phyloP scores from a whole-genome alignment of 2,888 invertebrate species.

The Drosophila fungiperda region DNA sequence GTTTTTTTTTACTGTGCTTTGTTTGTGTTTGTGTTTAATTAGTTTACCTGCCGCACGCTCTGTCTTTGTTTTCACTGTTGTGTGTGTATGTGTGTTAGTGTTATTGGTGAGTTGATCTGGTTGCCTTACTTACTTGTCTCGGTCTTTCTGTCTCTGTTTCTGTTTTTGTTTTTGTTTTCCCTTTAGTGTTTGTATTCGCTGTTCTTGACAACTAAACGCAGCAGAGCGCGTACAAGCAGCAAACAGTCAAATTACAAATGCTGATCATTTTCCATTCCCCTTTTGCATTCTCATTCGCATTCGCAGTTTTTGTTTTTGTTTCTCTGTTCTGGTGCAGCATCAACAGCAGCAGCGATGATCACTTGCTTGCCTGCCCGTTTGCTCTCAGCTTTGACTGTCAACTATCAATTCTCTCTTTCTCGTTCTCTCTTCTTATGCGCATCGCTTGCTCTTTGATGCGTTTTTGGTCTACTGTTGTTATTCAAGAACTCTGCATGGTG shows the following conservation, averaged over 20 bases:
- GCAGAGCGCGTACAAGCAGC: constrained; percentile 7
- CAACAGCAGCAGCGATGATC: constrained; percentile 28
- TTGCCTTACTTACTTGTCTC: constrained; percentile 23
- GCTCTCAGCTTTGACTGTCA: constrained; percentile 5
- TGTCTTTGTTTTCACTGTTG: constrained; percentile 55
- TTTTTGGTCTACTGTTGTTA: not conserved
- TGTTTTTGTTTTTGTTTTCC: constrained; percentile 3
- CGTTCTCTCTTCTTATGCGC: not conserved
- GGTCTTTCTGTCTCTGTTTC: constrained; percentile 15
- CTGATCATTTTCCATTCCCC: constrained; percentile 35
- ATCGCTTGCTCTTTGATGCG: not conserved
- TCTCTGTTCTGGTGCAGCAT: constrained; percentile 30
- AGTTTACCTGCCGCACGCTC: constrained; percentile 64
- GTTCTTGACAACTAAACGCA: constrained; percentile 14
- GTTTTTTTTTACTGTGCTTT: constrained; percentile 39
- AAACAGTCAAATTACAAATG: constrained; percentile 28
- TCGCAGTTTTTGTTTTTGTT: constrained; percentile 17
- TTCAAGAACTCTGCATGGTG: not conserved
- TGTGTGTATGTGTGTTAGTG: constrained; percentile 11
- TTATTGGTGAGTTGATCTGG: constrained; percentile 55
- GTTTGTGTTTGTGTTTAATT: constrained; percentile 65
- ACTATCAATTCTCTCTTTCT: constrained; percentile 4
- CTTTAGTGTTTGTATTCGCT: constrained; percentile 18
- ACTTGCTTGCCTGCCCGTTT: not conserved
- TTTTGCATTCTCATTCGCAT: constrained; percentile 1